Base-by-base conservation (phyloP, 1,140 invertebrate species). In the Drosophila azteca region DNA sequence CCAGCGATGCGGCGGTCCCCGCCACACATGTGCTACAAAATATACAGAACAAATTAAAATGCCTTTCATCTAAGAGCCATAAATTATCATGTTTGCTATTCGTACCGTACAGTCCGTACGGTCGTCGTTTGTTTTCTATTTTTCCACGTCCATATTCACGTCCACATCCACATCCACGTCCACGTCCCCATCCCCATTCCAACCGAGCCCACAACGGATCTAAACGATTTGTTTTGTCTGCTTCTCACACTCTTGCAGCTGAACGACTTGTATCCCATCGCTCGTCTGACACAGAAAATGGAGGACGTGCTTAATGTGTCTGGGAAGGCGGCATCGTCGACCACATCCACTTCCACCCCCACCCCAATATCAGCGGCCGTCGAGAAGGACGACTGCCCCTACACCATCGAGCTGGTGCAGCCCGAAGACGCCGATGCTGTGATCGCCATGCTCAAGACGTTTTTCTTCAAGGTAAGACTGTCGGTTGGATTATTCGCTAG, bases 401-500 rank as follows among this genome's bases (percentile, higher is more conserved):
- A 88, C 17, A 88, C 77, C 50, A 90, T 91, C 39, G 87, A 91
- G 39, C 41, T 73, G 52, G 50, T 91, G 8, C 76, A 51, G n/a
- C 63, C 75, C 2, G 75, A 90, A 39, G 90, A 91, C 31, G 46
- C 54, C 0, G 78, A 69, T 2, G 83, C 64, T 6, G 76, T 91
- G 11, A 59, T 91, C 5, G 26, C 55, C 26, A 85, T 91, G 76
- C 78, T 91, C 7, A 91, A 85, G 69, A 77, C 48, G 22, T 94
- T 94, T 84, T 91, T 91, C 52, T 91, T 91, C 17, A 91, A 91
- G 76, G 90, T 91, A 77, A 60, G 50, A 20, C 29, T 9, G n/a
- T n/a, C n/a, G n/a, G 29, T 31, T 17, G 6, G 13, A 4, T n/a
- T 7, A n/a, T n/a, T 22, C 17, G 7, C 17, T 11, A 17, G 0